A percentile compares a stretch with the other conserved stretches of the same genome.
Evolutionary conservation across 2,797 vertebrate species (phyloP).

Genomic region (Aplochiton taeniatus): DNA sequence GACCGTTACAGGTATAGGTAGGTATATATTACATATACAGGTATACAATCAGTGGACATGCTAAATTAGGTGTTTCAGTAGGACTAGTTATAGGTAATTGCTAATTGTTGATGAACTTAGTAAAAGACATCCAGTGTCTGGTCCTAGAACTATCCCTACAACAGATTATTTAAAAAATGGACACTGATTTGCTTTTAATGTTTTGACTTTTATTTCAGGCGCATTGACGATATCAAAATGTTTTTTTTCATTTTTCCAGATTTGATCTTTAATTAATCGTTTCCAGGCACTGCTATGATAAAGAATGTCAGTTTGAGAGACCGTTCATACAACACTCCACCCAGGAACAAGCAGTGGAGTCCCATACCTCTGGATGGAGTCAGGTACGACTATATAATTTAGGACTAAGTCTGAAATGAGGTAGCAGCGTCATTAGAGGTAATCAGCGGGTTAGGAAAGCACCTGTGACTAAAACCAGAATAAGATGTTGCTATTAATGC

Average conservation of each 20-base stretch:
- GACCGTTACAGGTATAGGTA: constrained; percentile 46
- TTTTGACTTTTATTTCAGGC: no score
- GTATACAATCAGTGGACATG: no score
- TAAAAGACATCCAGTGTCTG: no score
- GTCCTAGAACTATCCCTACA: no score
- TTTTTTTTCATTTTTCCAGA: no score
- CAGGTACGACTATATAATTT: constrained; percentile 73
- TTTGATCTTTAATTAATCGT: constrained; percentile 17
- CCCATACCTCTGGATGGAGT: constrained; percentile 75
- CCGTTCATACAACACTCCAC: constrained; percentile 65
- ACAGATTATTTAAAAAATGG: no score
- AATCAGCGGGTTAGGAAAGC: neutral
- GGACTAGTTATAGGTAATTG: neutral
- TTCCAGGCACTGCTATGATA: constrained; percentile 83
- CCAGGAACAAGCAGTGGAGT: constrained; percentile 62
- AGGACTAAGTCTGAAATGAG: neutral
- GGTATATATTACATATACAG: neutral
- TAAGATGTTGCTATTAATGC: constrained; percentile 42
- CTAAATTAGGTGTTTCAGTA: neutral
- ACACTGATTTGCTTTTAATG: no score
- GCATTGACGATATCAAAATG: no score
- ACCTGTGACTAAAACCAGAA: neutral
- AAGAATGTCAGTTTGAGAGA: constrained; percentile 69
- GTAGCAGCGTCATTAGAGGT: neutral
- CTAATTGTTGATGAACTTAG: no score